A percentile compares a stretch with the other conserved stretches of the same genome.
These are phyloP conservation scores for Dipodomys merriami DNA, from an alignment of 2,113 vertebrate species.

Conservation along the genomic window DNA sequence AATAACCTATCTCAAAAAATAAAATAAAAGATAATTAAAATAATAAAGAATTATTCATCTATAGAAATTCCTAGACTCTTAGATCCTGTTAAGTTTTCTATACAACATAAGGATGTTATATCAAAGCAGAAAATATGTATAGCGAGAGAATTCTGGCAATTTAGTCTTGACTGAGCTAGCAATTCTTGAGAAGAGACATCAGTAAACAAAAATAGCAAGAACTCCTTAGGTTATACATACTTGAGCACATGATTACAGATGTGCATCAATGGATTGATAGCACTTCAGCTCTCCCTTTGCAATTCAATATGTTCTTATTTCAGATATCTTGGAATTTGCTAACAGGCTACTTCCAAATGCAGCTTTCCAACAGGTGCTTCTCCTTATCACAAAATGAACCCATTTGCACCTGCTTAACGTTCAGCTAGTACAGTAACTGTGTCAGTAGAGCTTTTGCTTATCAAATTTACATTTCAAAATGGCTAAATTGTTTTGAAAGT, in stretches of 20 bases:
- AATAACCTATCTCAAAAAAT: background rate
- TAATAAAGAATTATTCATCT: slow-evolving; percentile 3
- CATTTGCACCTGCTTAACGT: slow-evolving; percentile 75
- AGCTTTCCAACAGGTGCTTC: slow-evolving; percentile 64
- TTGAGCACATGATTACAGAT: slow-evolving; percentile 46
- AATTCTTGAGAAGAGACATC: slow-evolving; percentile 35
- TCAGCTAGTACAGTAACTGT: slow-evolving; percentile 69
- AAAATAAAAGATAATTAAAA: background rate
- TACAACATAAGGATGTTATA: background rate
- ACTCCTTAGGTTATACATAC: background rate
- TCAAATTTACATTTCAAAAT: slow-evolving; percentile 82
- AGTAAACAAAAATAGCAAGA: slow-evolving; percentile 6
- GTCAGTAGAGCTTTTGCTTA: slow-evolving; percentile 65
- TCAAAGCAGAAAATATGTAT: background rate
- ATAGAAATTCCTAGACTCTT: background rate
- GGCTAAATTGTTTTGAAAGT: slow-evolving; percentile 83
- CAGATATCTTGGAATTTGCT: slow-evolving; percentile 49
- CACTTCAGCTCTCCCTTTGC: slow-evolving; percentile 51
- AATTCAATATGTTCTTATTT: slow-evolving; percentile 62
- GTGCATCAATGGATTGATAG: slow-evolving; percentile 27
- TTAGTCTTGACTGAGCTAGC: background rate
- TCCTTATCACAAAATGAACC: slow-evolving; percentile 76
- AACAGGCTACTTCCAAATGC: slow-evolving; percentile 59
- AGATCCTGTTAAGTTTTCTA: background rate
- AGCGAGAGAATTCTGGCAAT: slow-evolving; percentile 9